Conservation (phyloP, 2,113 vertebrate species). For the Clarias magur region DNA sequence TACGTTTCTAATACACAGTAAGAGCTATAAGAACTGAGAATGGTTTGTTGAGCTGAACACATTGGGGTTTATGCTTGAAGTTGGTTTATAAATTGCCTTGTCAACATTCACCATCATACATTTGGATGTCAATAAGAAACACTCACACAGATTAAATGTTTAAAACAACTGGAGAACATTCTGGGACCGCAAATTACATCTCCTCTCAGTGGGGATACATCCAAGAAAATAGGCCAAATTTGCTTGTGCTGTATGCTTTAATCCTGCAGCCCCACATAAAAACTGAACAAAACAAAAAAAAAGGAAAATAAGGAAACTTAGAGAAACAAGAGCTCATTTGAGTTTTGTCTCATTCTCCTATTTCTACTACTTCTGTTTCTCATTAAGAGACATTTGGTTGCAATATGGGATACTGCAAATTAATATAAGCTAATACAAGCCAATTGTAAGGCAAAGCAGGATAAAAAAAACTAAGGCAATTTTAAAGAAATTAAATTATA, state of each 20-base stretch:
- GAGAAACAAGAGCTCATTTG: not conserved
- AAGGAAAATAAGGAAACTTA: too few species aligned
- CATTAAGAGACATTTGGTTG: slow-evolving; percentile 29
- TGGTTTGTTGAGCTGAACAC: not conserved
- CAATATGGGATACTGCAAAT: slow-evolving; percentile 23
- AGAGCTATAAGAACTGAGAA: not conserved
- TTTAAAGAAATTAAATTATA: not conserved
- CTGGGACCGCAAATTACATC: not conserved
- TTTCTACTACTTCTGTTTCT: slow-evolving; percentile 20
- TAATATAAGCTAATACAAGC: slow-evolving; percentile 31
- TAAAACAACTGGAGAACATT: slow-evolving; percentile 8
- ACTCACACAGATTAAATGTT: not conserved
- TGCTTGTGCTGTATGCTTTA: slow-evolving; percentile 11
- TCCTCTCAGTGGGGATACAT: not conserved
- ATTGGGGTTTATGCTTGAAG: not conserved
- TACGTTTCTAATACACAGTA: slow-evolving; percentile 13
- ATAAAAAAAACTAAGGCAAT: not conserved
- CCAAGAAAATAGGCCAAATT: slow-evolving; percentile 5
- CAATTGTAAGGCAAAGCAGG: not conserved
- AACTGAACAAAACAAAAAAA: not conserved
- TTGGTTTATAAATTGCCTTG: not conserved
- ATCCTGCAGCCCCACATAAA: slow-evolving; percentile 3
- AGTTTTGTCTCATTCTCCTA: not conserved
- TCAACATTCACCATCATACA: slow-evolving; percentile 17
- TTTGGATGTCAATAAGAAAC: not conserved